These are phyloP conservation scores for Chelonoidis abingdonii DNA, from an alignment of 2,113 vertebrate genomes.

Conservation along the genomic window DNA sequence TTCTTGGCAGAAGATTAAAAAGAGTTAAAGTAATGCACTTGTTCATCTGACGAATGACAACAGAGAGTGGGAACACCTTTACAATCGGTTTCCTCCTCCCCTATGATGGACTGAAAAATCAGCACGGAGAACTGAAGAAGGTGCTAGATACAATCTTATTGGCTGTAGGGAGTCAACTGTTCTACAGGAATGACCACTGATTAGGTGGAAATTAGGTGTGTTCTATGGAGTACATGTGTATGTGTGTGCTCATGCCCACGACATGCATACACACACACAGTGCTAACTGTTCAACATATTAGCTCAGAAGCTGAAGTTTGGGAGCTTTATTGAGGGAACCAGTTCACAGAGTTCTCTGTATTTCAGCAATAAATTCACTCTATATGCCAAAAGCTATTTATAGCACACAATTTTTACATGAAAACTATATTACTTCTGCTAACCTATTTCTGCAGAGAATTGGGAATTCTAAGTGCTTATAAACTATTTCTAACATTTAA, in stretches of 20 bases:
- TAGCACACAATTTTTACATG: not conserved
- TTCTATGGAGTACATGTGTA: not conserved
- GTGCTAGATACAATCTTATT: not conserved
- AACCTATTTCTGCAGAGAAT: not conserved
- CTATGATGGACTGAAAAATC: not conserved
- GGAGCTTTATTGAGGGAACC: not conserved
- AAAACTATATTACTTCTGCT: not conserved
- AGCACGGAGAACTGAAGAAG: not conserved
- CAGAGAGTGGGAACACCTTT: not conserved
- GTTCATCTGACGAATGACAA: not conserved
- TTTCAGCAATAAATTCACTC: not conserved
- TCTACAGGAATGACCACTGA: not conserved
- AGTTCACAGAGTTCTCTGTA: not conserved
- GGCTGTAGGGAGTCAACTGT: not conserved
- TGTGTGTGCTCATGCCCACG: not conserved
- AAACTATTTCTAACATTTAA: not conserved
- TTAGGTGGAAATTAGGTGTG: not conserved
- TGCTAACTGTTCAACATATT: not conserved
- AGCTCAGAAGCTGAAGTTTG: not conserved
- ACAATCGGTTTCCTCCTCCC: not conserved
- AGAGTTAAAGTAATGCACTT: not conserved
- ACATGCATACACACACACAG: not conserved
- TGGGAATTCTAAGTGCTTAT: not conserved
- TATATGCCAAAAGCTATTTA: not conserved
- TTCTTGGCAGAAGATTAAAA: not conserved